Evolutionary conservation across 2,797 vertebrate genomes (phyloP), one percentile per base, ranked within the genome.

Genomic region (Artibeus jamaicensis): DNA sequence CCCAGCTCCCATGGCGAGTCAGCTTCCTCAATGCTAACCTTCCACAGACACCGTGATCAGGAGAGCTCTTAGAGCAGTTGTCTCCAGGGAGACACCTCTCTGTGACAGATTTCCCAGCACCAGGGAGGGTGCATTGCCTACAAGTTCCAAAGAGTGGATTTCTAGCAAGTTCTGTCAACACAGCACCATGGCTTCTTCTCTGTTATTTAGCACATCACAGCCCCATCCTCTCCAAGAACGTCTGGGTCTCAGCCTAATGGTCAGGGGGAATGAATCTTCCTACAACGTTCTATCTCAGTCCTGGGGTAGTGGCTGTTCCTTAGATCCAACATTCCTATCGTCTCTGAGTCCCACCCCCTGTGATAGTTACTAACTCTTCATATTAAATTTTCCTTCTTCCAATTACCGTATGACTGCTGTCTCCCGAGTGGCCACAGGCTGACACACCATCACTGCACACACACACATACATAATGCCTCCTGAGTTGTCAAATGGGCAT

Each of bases 311-410:
- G 14, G 46, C 81, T 59, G 15, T 8, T 55, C 48, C 89, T 86
- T 44, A 0, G 9, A 24, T 1, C 29, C 79, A 70, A 55, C 48
- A 65, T 53, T 34, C 5, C 18, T 29, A 5, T n/a, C 71, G 84
- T 82, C 50, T 70, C 48, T 46, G 57, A 78, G 34, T 44, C 19
- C 8, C 67, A 50, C 22, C 34, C 62, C 21, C 42, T n/a, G 0
- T 42, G 42, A 62, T 9, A 67, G 29, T 73, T 29, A 57, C n/a
- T 55, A 81, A 42, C 70, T 86, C 55, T 50, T 81, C 50, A 68
- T 50, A 71, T n/a, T 68, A 55, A 78, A 68, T 6, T 86, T 71
- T 90, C 39, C 71, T 84, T 73, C 42, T 46, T 93, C 83, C 82
- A 73, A 57, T 90, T 71, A 76, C 76, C 46, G 0, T 34, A 42